These are phyloP conservation scores for Setophaga kirtlandii DNA, from an alignment of 2,113 vertebrate genomes.

Conservation along the genomic window DNA sequence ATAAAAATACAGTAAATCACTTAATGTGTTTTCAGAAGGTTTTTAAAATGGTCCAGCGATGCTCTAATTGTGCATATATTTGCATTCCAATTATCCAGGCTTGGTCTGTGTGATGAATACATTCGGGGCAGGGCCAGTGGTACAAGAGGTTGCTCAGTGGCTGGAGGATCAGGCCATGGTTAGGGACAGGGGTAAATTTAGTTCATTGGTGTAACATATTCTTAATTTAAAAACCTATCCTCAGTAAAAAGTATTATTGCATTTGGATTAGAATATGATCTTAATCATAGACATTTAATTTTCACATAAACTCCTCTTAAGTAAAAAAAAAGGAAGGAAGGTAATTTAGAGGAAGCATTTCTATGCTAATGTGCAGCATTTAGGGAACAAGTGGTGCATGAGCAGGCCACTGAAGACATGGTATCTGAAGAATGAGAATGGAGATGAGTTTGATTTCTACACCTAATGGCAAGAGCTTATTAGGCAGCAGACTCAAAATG, in stretches of 20 bases:
- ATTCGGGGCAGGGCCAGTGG: background rate
- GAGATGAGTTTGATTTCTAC: background rate
- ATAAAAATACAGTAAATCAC: background rate
- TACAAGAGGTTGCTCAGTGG: background rate
- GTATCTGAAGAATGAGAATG: background rate
- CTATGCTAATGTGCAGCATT: background rate
- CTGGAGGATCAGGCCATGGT: background rate
- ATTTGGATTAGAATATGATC: background rate
- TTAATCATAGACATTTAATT: background rate
- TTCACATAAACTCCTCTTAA: background rate
- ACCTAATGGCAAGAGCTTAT: background rate
- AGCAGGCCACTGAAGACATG: background rate
- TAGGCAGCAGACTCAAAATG: background rate
- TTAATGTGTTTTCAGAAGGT: background rate
- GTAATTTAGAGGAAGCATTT: background rate
- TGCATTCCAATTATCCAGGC: background rate
- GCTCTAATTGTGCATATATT: background rate
- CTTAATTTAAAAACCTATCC: background rate
- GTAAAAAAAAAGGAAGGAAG: background rate
- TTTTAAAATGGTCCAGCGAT: background rate
- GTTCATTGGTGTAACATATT: background rate
- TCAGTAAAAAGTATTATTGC: background rate
- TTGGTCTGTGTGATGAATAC: background rate
- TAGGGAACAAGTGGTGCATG: background rate
- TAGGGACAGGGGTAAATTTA: background rate